Percentiles rank a stretch among this genome's conserved stretches.
phyloP scores from a whole-genome alignment of 2,888 invertebrate genomes.

The Spilosoma lubricipeda region DNA sequence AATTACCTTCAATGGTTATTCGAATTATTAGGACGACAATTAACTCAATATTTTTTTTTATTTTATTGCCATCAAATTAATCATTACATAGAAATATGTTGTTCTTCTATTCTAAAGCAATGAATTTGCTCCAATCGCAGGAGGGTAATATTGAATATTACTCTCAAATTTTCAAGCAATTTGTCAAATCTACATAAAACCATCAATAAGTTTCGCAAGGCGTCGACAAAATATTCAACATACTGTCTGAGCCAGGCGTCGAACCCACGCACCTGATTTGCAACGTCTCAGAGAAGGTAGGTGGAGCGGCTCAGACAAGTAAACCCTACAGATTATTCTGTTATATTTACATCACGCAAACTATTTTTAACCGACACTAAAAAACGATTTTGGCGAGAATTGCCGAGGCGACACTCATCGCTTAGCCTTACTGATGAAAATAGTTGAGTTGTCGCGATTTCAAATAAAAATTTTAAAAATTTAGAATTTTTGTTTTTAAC shows the following conservation, averaged over 20 bases:
- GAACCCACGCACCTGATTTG: conserved; percentile 84
- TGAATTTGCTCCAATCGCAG: not conserved
- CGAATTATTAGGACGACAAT: no score
- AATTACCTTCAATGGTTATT: not conserved
- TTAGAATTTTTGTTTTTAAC: no score
- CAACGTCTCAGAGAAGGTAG: conserved; percentile 69
- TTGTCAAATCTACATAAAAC: conserved; percentile 72
- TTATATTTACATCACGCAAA: conserved; percentile 10
- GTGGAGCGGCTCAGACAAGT: conserved; percentile 62
- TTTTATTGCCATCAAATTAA: not conserved
- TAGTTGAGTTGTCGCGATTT: no score
- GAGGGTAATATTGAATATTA: not conserved
- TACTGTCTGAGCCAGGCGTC: conserved; percentile 67
- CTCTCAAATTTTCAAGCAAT: conserved; percentile 50
- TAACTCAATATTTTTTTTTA: no score
- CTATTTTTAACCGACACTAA: not conserved
- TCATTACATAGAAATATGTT: not conserved
- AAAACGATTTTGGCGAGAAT: no score
- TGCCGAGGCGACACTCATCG: no score
- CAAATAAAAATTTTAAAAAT: no score
- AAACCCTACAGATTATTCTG: conserved; percentile 54
- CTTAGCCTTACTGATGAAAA: no score
- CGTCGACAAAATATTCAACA: conserved; percentile 64
- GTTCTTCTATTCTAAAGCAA: not conserved
- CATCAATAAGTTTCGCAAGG: conserved; percentile 76